Evolutionary conservation across 2,888 invertebrate species (phyloP).

Genomic region (Drosophila neonasuta): DNA sequence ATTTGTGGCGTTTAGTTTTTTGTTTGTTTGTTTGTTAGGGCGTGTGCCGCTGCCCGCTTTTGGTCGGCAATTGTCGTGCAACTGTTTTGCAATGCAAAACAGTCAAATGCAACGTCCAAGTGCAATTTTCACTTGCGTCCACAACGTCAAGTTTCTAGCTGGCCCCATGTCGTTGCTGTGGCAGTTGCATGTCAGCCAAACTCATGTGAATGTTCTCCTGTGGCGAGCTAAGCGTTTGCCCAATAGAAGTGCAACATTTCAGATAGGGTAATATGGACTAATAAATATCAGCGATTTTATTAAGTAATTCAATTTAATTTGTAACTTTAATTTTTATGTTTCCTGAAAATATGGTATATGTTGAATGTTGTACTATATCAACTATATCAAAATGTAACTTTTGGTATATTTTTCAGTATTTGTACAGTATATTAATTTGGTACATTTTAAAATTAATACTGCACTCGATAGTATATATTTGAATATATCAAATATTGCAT

Average conservation of each 20-base stretch:
- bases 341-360: too few relatives aligned
- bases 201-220: slow-evolving; percentile 49
- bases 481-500: too few relatives aligned
- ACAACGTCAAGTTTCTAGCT: slow-evolving; percentile 30
- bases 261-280: not conserved
- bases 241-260: not conserved
- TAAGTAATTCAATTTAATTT: too few relatives aligned
- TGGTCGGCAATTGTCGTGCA: slow-evolving; percentile 58
- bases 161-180: slow-evolving; percentile 43
- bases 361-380: too few relatives aligned
- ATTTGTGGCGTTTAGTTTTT: slow-evolving; percentile 68
- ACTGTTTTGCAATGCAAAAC: slow-evolving; percentile 75
- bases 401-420: too few relatives aligned
- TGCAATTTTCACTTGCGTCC: slow-evolving; percentile 73
- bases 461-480: too few relatives aligned
- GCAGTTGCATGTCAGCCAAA: slow-evolving; percentile 67
- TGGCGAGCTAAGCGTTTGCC: slow-evolving; percentile 25
- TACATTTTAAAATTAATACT: too few relatives aligned
- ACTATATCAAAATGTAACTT: too few relatives aligned
- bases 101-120: slow-evolving; percentile 55
- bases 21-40: slow-evolving; percentile 44
- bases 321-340: too few relatives aligned
- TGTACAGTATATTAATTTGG: too few relatives aligned
- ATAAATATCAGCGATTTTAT: too few relatives aligned
- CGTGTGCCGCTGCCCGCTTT: slow-evolving; percentile 55